Base-by-base conservation (phyloP, 2,113 vertebrate species). In the Megaceryle torquata region DNA sequence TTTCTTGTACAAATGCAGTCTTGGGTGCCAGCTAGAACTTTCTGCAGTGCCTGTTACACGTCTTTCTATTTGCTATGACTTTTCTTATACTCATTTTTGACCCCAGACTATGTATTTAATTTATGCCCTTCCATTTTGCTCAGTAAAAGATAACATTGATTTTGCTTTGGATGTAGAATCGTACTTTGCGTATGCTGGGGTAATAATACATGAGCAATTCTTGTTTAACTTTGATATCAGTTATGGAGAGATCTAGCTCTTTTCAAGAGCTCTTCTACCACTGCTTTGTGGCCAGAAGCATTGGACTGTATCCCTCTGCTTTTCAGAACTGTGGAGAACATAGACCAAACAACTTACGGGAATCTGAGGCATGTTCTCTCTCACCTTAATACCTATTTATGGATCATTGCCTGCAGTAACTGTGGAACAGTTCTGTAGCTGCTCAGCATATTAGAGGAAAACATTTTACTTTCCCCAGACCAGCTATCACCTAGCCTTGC, bases 1-100 rank as follows among this genome's bases (percentile, higher is more conserved):
- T 75, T 90, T 90, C 69, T 90, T 83, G 51, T 64, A 93, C 15
- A 0, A 89, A 93, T 91, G 33, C 63, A 2, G 1, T 43, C 79
- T 82, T 53, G 61, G 63, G 54, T 91, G 91, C 75, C 89, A 96
- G 59, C 75, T 95, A 93, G 74, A 88, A 92, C 57, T 92, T 79
- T 85, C 37, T 82, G 20, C 74, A 54, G 37, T 39, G 63, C 46
- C 39, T 56, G 25, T 77, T 86, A 39, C 6, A 1, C 25, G 6
- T 83, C 5, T 86, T 89, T 50, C 63, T 83, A 37, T 85, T 76
- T 93, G 72, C 44, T 0, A 0, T 93, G 31, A 84, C 72, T 91
- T 96, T 89, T 90, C 28, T 79, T 63, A 39, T 20, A 50, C 28
- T 90, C 5, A 16, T 96, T 88, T 94, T 86, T 2, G 1, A 78